These are phyloP conservation scores for Dioctria linearis DNA, from an alignment of 2,888 invertebrate genomes.

Conservation along the genomic window DNA sequence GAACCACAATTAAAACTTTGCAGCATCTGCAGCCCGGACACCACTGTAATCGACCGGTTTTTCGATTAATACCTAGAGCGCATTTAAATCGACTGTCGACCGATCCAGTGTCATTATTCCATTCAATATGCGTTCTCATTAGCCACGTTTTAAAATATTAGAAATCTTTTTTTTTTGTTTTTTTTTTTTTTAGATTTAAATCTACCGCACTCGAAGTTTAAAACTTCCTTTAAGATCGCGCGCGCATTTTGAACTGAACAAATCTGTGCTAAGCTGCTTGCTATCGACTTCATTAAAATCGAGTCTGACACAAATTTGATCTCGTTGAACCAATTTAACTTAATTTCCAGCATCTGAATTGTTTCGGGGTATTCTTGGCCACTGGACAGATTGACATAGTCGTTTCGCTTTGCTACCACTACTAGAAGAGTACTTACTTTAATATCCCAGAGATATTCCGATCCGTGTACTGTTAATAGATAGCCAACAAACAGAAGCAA, in stretches of 20 bases:
- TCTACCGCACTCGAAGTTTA: background rate
- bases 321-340: conserved; percentile 64
- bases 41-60: conserved; percentile 70
- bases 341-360: conserved; percentile 59
- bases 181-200: background rate
- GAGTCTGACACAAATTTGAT: conserved; percentile 62
- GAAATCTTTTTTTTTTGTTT: background rate
- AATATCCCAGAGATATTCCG: conserved; percentile 6
- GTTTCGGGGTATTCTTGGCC: conserved; percentile 10
- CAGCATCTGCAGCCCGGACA: conserved; percentile 70
- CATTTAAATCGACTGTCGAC: conserved; percentile 59
- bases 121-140: conserved; percentile 49
- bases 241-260: conserved; percentile 42
- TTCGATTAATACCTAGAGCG: conserved; percentile 67
- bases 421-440: conserved; percentile 20
- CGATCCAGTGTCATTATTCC: conserved; percentile 58
- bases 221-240: conserved; percentile 7
- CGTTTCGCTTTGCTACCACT: conserved; percentile 10
- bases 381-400: conserved; percentile 45
- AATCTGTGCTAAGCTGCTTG: conserved; percentile 37
- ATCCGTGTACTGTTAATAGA: background rate
- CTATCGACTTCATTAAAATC: conserved; percentile 30
- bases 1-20: conserved; percentile 68
- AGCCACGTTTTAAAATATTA: conserved; percentile 4
- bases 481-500: conserved; percentile 7